phyloP scores from a whole-genome alignment of 2,888 invertebrate genomes.

The Cheilosia scutellata region DNA sequence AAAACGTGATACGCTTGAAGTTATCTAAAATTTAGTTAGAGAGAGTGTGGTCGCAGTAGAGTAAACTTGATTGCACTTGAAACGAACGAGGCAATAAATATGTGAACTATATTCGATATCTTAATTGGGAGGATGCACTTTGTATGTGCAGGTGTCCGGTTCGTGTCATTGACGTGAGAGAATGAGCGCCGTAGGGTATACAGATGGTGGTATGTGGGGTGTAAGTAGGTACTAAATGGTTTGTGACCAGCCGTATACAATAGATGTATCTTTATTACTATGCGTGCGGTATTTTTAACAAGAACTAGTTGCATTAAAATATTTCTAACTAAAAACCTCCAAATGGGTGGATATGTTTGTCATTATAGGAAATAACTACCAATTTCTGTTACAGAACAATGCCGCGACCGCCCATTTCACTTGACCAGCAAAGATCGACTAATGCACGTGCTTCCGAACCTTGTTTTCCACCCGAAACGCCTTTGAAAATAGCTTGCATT shows the following conservation, averaged over 20 bases:
- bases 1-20: slow-evolving; percentile 73
- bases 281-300: slow-evolving; percentile 1
- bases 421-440: background rate
- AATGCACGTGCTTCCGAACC: slow-evolving; percentile 14
- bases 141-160: slow-evolving; percentile 42
- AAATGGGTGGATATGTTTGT: slow-evolving; percentile 5
- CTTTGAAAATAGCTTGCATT: slow-evolving; percentile 43
- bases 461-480: slow-evolving; percentile 8
- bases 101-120: slow-evolving; percentile 58
- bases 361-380: slow-evolving; percentile 2
- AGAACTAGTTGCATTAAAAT: background rate
- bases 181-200: background rate
- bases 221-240: too few species aligned
- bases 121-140: slow-evolving; percentile 67
- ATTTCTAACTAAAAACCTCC: background rate
- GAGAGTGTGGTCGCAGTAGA: background rate
- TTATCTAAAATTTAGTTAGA: slow-evolving; percentile 64
- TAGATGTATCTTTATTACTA: background rate
- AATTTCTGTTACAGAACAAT: background rate
- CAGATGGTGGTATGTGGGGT: background rate
- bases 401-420: slow-evolving; percentile 15
- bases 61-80: slow-evolving; percentile 51
- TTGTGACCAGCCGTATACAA: too few species aligned
- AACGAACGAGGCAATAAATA: slow-evolving; percentile 35
- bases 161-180: slow-evolving; percentile 15